Conservation (phyloP, 2,113 vertebrate genomes). For the Cochlearius cochlearius region DNA sequence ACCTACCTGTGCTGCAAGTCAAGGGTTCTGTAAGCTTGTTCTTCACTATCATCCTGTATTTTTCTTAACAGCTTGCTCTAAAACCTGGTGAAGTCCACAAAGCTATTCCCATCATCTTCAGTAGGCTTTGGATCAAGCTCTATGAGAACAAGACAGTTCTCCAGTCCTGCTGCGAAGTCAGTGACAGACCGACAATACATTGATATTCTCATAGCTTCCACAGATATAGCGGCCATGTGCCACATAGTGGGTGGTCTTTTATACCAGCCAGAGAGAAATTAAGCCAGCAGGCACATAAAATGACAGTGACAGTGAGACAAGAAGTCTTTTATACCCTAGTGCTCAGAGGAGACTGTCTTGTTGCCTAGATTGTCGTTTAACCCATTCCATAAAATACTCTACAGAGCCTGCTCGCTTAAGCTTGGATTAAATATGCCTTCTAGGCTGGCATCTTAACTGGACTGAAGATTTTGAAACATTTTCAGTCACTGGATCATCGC, state of each 20-base stretch:
- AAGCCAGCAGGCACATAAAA: neutral
- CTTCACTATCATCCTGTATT: neutral
- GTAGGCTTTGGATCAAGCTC: neutral
- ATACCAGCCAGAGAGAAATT: neutral
- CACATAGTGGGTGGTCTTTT: neutral
- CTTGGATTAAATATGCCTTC: neutral
- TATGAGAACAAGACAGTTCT: neutral
- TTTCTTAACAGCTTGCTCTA: neutral
- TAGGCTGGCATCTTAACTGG: neutral
- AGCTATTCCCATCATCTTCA: neutral
- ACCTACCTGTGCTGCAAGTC: neutral
- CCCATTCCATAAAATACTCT: neutral
- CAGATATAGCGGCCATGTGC: neutral
- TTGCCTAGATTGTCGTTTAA: neutral
- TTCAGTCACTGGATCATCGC: accelerated
- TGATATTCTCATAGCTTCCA: neutral
- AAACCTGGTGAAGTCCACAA: neutral
- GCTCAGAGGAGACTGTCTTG: neutral
- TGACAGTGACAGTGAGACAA: neutral
- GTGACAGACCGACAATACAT: neutral
- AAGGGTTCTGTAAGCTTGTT: neutral
- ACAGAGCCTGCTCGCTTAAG: accelerated
- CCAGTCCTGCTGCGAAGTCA: neutral
- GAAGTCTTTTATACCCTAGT: neutral
- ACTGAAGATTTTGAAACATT: neutral